These are phyloP conservation scores for Diglossa cyanea DNA, from an alignment of 2,797 vertebrate genomes.

Conservation along the genomic window DNA sequence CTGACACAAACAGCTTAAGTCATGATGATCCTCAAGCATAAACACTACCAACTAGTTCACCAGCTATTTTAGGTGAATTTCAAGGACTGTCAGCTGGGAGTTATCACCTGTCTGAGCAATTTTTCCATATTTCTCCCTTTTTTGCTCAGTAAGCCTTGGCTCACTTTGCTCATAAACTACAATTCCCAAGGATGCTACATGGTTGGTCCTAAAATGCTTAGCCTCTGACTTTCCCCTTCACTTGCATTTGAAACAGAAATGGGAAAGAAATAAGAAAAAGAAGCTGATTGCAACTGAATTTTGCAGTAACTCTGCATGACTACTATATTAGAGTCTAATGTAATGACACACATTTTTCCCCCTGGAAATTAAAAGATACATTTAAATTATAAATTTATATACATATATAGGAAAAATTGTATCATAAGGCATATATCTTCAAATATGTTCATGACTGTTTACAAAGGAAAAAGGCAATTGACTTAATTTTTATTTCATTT, in stretches of 20 bases:
- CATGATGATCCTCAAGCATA: not conserved
- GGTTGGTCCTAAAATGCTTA: not conserved
- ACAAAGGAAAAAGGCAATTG: not conserved
- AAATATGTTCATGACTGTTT: not conserved
- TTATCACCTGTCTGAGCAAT: not conserved
- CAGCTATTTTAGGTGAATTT: not conserved
- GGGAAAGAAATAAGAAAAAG: not conserved
- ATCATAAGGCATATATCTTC: not conserved
- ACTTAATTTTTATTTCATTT: not conserved
- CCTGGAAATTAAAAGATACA: not conserved
- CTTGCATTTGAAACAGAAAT: not conserved
- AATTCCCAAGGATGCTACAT: not conserved
- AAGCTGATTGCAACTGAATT: not conserved
- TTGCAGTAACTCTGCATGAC: not conserved
- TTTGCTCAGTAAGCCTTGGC: not conserved
- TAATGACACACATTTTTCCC: rapidly evolving
- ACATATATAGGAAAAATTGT: not conserved
- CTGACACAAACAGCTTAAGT: not conserved
- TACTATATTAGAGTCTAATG: not conserved
- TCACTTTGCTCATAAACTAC: not conserved
- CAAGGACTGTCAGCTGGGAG: not conserved
- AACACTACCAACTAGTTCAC: not conserved
- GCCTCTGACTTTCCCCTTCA: not conserved
- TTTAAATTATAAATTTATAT: too few relatives aligned
- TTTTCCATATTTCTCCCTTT: not conserved